A percentile compares a stretch with the other conserved stretches of the same genome.
These are phyloP conservation scores for Balanococcus diminutus DNA, from an alignment of 2,888 invertebrate genomes.

Conservation along the genomic window DNA sequence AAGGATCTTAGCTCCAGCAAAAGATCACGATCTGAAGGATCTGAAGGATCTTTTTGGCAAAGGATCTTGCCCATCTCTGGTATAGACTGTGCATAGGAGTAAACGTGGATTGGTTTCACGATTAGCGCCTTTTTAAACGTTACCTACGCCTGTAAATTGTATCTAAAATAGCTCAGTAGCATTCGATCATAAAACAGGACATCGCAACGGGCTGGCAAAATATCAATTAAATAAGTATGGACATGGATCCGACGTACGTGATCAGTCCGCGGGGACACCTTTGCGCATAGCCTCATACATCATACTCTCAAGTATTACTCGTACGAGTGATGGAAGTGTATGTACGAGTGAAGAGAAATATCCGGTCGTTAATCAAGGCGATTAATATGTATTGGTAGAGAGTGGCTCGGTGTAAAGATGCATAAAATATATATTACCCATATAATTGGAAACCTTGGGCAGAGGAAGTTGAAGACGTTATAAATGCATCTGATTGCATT, in stretches of 20 bases:
- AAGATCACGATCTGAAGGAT: no score
- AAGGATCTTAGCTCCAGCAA: no score
- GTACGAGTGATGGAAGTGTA: neutral
- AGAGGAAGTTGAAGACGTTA: conserved; percentile 40
- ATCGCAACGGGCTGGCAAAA: neutral
- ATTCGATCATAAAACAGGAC: neutral
- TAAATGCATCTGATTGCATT: conserved; percentile 41
- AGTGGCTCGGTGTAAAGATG: neutral
- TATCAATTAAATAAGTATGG: neutral
- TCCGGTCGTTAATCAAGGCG: conserved; percentile 1
- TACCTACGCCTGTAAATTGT: neutral
- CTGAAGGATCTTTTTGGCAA: no score
- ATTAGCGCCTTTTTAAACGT: neutral
- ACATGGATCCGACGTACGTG: neutral
- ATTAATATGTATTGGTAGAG: neutral
- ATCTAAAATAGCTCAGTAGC: neutral
- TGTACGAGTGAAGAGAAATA: neutral
- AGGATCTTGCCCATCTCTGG: no score
- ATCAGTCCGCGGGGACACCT: neutral
- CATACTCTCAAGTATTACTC: no score
- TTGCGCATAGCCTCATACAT: no score
- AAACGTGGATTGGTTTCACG: neutral
- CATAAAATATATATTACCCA: conserved; percentile 42
- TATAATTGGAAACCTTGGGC: conserved; percentile 46
- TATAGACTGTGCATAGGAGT: no score